Percentiles rank a stretch among this genome's conserved stretches.
Conservation (phyloP, 2,797 vertebrate species). For the Morelia viridis region DNA sequence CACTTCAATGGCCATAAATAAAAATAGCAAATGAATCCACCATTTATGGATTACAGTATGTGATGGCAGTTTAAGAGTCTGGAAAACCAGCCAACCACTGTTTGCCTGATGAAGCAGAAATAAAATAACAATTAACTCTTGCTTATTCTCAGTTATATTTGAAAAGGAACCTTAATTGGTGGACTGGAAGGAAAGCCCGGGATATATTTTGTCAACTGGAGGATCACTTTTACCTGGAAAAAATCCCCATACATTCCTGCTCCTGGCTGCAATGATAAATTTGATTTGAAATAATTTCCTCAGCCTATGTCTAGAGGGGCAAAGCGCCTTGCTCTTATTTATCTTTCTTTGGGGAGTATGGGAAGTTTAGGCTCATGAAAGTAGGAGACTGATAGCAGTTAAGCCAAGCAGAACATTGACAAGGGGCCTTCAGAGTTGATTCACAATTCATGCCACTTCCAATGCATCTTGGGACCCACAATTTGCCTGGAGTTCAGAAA, state of each 20-base stretch:
- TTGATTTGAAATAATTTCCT: slow-evolving; percentile 77
- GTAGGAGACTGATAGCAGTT: slow-evolving; percentile 70
- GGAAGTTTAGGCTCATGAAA: slow-evolving; percentile 73
- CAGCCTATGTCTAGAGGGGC: slow-evolving; percentile 70
- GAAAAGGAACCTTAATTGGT: slow-evolving; percentile 55
- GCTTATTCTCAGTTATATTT: slow-evolving; percentile 51
- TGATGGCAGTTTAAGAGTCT: neutral
- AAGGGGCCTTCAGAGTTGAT: slow-evolving; percentile 54
- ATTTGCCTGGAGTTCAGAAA: slow-evolving; percentile 49
- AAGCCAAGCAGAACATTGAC: slow-evolving; percentile 58
- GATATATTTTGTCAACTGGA: slow-evolving; percentile 65
- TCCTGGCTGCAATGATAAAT: slow-evolving; percentile 71
- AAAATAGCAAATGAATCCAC: neutral
- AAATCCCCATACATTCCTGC: slow-evolving; percentile 69
- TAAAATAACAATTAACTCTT: slow-evolving; percentile 36
- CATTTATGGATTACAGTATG: neutral
- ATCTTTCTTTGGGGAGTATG: slow-evolving; percentile 73
- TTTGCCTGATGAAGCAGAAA: slow-evolving; percentile 23
- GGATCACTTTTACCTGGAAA: slow-evolving; percentile 60
- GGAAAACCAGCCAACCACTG: neutral
- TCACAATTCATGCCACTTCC: slow-evolving; percentile 35
- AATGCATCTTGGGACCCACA: slow-evolving; percentile 30
- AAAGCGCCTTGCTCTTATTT: slow-evolving; percentile 75
- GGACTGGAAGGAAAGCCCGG: slow-evolving; percentile 51
- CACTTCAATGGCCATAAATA: neutral